Base-by-base conservation (phyloP, 2,113 vertebrate species). In the Psophia crepitans region DNA sequence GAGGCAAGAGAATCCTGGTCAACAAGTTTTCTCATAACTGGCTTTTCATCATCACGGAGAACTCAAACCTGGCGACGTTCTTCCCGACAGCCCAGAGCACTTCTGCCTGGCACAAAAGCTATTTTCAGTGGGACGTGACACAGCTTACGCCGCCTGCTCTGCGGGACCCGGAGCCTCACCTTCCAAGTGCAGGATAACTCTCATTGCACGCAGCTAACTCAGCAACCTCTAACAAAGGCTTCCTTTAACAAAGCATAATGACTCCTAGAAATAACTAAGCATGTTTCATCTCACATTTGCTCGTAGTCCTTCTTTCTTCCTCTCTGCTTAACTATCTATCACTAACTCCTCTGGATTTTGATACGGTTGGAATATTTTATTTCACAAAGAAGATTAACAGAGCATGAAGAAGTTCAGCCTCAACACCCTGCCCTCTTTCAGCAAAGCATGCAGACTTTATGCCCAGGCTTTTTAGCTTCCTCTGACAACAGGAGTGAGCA, bases 151-250 rank as follows among this genome's bases (percentile, higher is more conserved):
- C 21, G 2, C 10, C 56, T 12, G 3, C 46, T 51, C 22, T 0
- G 5, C 35, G 14, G 49, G 22, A n/a, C 21, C 74, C 57, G 8
- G 21, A 35, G 46, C 54, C 15, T 80, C 18, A 1, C n/a, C 56
- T 60, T 8, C 48, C 70, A 11, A 39, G 14, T 3, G 3, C 32
- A 8, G 44, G 30, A 6, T 9, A 27, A 5, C 16, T 11, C 57
- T 68, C 9, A 7, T 12, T 41, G 37, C 16, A 1, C 3, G 1
- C 53, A 30, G 2, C 21, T 39, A 43, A 2, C 35, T 54, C n/a
- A 5, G 27, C 60, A 60, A 2, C 41, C 12, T 56, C 57, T 33
- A 14, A 6, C 73, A 46, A 18, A 46, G 33, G 6, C 5, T 9
- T 32, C 68, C 32, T 43, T 35, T 12, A 18, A 2, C 39, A 41